Base-by-base conservation (phyloP, 2,888 invertebrate genomes). In the Exephanes ischioxanthus region DNA sequence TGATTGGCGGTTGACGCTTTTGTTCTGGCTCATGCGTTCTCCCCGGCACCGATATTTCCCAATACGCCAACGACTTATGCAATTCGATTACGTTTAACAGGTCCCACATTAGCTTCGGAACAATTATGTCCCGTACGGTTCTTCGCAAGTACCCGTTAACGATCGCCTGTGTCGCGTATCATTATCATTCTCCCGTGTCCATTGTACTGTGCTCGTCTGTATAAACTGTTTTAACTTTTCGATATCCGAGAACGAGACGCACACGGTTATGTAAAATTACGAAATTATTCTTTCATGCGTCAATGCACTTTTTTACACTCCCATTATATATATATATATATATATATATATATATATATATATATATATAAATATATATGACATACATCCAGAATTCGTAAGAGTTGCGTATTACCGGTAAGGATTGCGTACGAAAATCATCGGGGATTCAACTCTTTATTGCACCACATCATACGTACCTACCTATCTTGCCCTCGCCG, bases 361-460 rank as follows among this genome's bases (percentile, higher is more conserved):
- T 22, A 58, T 58, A 9, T 58, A 26, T 58, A 26, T 11, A 1
- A 26, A 58, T 22, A 11, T 58, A 3, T 22, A 58, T 19, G 11
- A 3, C 11, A 58, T 16, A 45, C 14, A 45, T 14, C 14, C 45
- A 22, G 58, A 22, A 58, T 58, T 58, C 26, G 58, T 22, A 26
- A 26, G 19, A 9, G 58, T 58, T 58, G 58, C 58, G 58, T 26
- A 58, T 58, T 26, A 5, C 3, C 26, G 9, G 2, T 58, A 26
- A 58, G 58, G 14, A 63, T 82, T 63, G 76, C 77, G 66, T 66
- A 33, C 55, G 16, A 37, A 53, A 79, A 71, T 61, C 37, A 14
- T 70, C 58, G 26, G 26, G 41, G 55, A 70, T 58, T 41, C 66
- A 19, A 73, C n/a, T 68, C 14, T 41, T 51, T 37, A 45, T 61